Evolutionary conservation across 2,797 vertebrate genomes (phyloP).

Genomic region (Pipistrellus kuhlii): DNA sequence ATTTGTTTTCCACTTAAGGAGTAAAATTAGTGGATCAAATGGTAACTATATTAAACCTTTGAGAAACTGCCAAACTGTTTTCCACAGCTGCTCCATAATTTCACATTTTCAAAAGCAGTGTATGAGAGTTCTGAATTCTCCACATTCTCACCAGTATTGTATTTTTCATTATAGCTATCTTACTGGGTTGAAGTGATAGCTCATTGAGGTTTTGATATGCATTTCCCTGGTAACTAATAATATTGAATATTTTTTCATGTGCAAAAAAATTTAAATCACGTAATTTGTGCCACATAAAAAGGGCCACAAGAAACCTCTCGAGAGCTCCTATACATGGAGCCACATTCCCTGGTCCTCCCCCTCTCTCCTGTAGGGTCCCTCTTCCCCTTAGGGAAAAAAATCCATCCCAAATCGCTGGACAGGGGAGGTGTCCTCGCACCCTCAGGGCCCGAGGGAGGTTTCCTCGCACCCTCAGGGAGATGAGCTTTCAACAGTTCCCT

Average conservation of each 20-base stretch:
- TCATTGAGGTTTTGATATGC: neutral
- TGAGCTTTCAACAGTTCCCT: too few species aligned
- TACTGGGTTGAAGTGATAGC: neutral
- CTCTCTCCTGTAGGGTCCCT: too few species aligned
- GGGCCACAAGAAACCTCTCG: neutral
- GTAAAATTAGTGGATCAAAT: neutral
- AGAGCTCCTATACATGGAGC: neutral
- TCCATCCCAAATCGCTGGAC: too few species aligned
- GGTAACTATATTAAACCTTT: neutral
- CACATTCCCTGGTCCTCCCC: too few species aligned
- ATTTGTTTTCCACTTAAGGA: neutral
- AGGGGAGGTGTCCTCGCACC: neutral
- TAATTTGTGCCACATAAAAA: neutral
- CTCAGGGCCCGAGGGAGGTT: too few species aligned
- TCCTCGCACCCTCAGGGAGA: neutral
- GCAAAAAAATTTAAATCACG: neutral
- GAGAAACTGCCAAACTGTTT: neutral
- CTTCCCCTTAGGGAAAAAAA: too few species aligned
- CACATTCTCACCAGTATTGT: neutral
- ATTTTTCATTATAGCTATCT: neutral
- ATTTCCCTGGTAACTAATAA: neutral
- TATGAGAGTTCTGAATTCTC: neutral
- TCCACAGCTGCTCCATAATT: neutral
- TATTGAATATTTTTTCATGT: neutral
- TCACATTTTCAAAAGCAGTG: neutral